Base-by-base conservation (phyloP, 1,140 invertebrate genomes). In the Drosophila grimshawi region DNA sequence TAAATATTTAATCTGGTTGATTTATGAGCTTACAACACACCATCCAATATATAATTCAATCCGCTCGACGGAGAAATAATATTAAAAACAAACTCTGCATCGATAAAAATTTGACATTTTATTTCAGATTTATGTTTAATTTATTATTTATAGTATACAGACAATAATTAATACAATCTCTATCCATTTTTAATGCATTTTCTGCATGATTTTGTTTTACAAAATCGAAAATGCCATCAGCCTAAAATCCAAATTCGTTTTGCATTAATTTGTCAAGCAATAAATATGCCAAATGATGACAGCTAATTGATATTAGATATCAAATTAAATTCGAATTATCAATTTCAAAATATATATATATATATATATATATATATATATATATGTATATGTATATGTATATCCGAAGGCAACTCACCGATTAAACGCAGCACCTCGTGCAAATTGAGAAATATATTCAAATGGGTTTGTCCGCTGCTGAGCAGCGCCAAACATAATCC, bases 371-470 rank as follows among this genome's bases (percentile, higher is more conserved):
- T 49, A 56, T 56, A 64, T 64, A 41, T 46, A 1, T 11, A 19
- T 43, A 19, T 27, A 19, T 19, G 2, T 51, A 8, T 48, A 10
- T 61, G 33, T 46, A 27, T 39, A 32, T 48, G 7, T 55, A 43
- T 57, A 19, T 57, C 32, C 10, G n/a, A 43, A n/a, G 39, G 19
- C 43, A 75, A 92, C 92, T 92, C 68, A 93, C 93, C 93, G 70
- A 93, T 88, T 80, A 93, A 73, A 70, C 92, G 79, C 72, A 91
- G 80, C 60, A 93, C 92, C 85, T 93, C 93, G 78, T 93, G 92
- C 67, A 92, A 66, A 73, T 93, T 93, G 30, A 93, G 80, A 69
- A 92, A 93, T 59, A 93, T 82, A 73, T 93, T 93, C 39, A 93
- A 76, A 67, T 93, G 90, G 4, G 82, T 71, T 53, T 89, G 83